Evolutionary conservation across 2,797 vertebrate genomes (phyloP).

Genomic region (Eulemur rubriventer): DNA sequence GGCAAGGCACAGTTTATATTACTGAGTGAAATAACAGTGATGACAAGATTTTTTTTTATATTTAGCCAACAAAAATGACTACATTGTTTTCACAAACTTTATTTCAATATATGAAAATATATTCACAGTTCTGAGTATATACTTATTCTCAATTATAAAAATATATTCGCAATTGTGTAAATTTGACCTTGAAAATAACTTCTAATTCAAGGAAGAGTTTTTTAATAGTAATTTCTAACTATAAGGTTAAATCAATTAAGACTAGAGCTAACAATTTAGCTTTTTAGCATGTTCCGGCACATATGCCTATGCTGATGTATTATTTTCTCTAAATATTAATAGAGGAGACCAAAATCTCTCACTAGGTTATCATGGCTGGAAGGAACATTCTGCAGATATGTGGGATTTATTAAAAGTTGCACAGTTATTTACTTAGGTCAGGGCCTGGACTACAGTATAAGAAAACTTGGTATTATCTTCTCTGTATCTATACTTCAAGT

Average conservation of each 20-base stretch:
- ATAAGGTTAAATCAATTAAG: background rate
- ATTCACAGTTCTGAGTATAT: too few species aligned
- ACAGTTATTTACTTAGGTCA: background rate
- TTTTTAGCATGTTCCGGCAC: background rate
- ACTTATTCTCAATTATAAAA: background rate
- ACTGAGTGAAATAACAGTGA: conserved; percentile 50
- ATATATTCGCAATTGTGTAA: background rate
- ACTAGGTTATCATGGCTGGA: background rate
- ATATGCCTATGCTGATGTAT: background rate
- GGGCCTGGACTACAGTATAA: background rate
- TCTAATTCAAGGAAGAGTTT: conserved; percentile 37
- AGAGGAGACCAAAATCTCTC: background rate
- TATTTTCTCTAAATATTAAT: background rate
- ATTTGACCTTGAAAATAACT: background rate
- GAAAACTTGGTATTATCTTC: background rate
- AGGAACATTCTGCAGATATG: background rate
- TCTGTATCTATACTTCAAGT: background rate
- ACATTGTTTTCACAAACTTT: conserved; percentile 52
- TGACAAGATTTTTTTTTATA: conserved; percentile 61
- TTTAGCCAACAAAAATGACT: conserved; percentile 66
- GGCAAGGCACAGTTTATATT: conserved; percentile 74
- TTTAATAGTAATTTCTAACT: conserved; percentile 59
- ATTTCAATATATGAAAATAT: conserved; percentile 48
- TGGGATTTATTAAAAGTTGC: conserved; percentile 4
- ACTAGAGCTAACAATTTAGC: background rate